Conservation (phyloP, 2,113 vertebrate species). For the Odocoileus hemionus region DNA sequence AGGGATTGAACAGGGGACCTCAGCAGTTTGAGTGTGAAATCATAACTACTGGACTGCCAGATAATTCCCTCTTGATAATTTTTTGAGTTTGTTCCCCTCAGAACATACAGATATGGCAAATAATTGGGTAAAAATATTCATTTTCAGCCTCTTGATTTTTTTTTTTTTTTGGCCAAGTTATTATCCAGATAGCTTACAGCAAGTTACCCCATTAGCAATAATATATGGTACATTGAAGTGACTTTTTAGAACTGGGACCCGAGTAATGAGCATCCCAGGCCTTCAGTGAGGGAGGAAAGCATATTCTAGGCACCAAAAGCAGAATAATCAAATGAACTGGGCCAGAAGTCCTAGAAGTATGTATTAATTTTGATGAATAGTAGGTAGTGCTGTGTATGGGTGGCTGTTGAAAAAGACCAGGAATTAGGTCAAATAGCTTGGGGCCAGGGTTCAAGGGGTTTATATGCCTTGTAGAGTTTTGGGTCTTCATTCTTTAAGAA, state of each 20-base stretch:
- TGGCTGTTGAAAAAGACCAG: background rate
- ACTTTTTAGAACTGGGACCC: background rate
- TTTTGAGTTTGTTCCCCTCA: background rate
- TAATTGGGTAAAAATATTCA: background rate
- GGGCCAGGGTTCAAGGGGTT: background rate
- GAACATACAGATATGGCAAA: background rate
- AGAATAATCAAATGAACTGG: background rate
- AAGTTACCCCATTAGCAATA: background rate
- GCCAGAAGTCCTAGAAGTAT: background rate
- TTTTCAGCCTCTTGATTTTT: background rate
- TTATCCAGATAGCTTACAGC: background rate
- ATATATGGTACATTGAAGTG: background rate
- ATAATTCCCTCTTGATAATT: background rate
- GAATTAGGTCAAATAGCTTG: background rate
- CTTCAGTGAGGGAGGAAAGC: background rate
- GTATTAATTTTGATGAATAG: background rate
- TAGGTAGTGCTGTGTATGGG: background rate
- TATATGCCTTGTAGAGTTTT: background rate
- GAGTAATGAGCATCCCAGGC: background rate
- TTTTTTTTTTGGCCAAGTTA: background rate
- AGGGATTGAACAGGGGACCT: background rate
- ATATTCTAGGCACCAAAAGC: background rate
- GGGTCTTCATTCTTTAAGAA: background rate
- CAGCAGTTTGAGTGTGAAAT: background rate
- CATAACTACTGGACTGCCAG: background rate